These are phyloP conservation scores for Eristalinus aeneus DNA, from an alignment of 2,888 invertebrate genomes.

Conservation along the genomic window DNA sequence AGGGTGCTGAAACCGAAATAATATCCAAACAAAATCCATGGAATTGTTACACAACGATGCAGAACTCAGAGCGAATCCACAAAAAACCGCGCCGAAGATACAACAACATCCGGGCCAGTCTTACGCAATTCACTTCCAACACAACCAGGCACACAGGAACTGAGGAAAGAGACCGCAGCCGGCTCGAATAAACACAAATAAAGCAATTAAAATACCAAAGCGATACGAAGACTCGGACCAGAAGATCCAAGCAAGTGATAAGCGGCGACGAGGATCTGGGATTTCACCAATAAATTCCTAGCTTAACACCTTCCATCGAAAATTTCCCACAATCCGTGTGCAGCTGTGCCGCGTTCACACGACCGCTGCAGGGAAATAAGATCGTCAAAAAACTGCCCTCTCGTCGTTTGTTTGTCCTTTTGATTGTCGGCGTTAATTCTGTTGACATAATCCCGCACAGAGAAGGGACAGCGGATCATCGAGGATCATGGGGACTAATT, in stretches of 20 bases:
- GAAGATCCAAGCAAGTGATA: slow-evolving; percentile 23
- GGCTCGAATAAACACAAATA: slow-evolving; percentile 27
- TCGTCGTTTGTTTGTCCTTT: slow-evolving; percentile 18
- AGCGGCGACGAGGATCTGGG: slow-evolving; percentile 38
- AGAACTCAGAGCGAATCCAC: slow-evolving; percentile 26
- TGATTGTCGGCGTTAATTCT: slow-evolving; percentile 9
- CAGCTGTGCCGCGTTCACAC: not conserved
- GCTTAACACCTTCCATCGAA: slow-evolving; percentile 6
- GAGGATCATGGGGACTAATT: not conserved
- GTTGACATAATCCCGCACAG: slow-evolving; percentile 45
- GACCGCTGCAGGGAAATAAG: slow-evolving; percentile 18
- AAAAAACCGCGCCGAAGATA: slow-evolving; percentile 10
- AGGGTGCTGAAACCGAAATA: not conserved
- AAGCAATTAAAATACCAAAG: slow-evolving; percentile 27
- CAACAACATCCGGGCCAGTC: slow-evolving; percentile 50
- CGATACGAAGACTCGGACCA: not conserved
- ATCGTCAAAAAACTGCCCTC: slow-evolving; percentile 7
- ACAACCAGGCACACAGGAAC: not conserved
- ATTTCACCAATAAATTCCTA: slow-evolving; percentile 56
- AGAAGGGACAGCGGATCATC: not conserved
- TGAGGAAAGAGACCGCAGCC: not conserved
- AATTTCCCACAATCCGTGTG: slow-evolving; percentile 22
- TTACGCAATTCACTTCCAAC: slow-evolving; percentile 34
- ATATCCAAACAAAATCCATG: not conserved
- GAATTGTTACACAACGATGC: slow-evolving; percentile 11